phyloP scores from a whole-genome alignment of 1,140 invertebrate species.

The Tetramorium parvispinum region DNA sequence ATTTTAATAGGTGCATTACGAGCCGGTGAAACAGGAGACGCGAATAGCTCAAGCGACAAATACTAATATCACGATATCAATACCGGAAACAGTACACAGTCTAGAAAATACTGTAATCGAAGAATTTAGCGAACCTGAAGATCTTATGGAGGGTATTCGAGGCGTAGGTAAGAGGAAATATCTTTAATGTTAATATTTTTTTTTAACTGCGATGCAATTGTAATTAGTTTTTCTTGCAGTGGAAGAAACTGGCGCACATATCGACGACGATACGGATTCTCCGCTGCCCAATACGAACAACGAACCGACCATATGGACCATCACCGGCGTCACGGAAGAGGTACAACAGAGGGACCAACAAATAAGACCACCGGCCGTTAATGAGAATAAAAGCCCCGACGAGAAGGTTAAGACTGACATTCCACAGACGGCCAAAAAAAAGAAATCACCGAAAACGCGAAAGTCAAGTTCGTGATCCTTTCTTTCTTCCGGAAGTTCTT shows the following conservation, averaged over 20 bases:
- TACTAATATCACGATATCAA: slow-evolving; percentile 78
- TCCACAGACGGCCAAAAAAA: slow-evolving; percentile 80
- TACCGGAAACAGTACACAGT: slow-evolving; percentile 75
- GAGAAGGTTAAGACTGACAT: slow-evolving; percentile 82
- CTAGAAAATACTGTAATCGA: slow-evolving; percentile 83
- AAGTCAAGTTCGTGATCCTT: slow-evolving; percentile 71
- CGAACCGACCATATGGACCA: slow-evolving; percentile 79
- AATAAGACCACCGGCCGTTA: slow-evolving; percentile 73
- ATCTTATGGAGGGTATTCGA: slow-evolving; percentile 93
- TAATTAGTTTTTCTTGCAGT: slow-evolving; percentile 70
- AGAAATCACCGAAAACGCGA: slow-evolving; percentile 77
- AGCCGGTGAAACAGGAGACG: slow-evolving; percentile 87
- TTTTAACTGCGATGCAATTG: background rate
- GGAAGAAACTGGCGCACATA: slow-evolving; percentile 84
- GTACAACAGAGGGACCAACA: slow-evolving; percentile 82
- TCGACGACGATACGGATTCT: slow-evolving; percentile 82
- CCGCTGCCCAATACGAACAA: slow-evolving; percentile 76
- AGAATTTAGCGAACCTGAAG: slow-evolving; percentile 93
- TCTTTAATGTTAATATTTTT: background rate
- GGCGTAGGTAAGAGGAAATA: slow-evolving; percentile 86
- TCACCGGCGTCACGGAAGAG: slow-evolving; percentile 79
- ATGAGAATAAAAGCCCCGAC: slow-evolving; percentile 77
- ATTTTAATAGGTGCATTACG: slow-evolving; percentile 88
- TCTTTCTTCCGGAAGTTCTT: background rate
- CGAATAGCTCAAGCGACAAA: slow-evolving; percentile 81